Evolutionary conservation across 30 jellyfish, hydroid and myxozoan species (phyloP).

Genomic region (Turritopsis rubra): DNA sequence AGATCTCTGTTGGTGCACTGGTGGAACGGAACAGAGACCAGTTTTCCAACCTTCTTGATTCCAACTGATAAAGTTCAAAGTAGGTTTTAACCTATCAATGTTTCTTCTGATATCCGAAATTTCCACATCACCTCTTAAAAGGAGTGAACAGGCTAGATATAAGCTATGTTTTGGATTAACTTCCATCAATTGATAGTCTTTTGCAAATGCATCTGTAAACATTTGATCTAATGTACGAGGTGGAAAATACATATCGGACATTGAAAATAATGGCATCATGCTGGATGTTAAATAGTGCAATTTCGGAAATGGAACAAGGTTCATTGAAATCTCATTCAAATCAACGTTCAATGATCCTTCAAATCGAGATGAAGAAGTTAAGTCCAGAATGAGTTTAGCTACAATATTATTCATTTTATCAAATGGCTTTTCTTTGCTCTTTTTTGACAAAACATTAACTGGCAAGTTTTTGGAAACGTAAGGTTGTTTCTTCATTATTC

Average conservation of each 20-base stretch:
- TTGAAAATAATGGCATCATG: conserved; percentile 78
- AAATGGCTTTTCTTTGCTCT: conserved; percentile 49
- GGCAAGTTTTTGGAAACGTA: neutral
- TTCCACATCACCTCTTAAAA: conserved; percentile 86
- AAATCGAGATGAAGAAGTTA: conserved; percentile 86
- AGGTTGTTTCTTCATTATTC: neutral
- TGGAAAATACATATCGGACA: conserved; percentile 58
- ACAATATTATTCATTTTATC: conserved; percentile 80
- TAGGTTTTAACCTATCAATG: conserved; percentile 67
- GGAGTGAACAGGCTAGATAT: conserved; percentile 83
- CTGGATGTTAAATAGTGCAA: conserved; percentile 84
- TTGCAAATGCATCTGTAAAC: conserved; percentile 89
- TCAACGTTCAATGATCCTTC: conserved; percentile 89
- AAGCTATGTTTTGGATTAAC: conserved; percentile 74
- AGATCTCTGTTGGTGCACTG: conserved; percentile 55
- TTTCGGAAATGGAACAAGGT: conserved; percentile 87
- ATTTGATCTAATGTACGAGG: conserved; percentile 67
- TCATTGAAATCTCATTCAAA: conserved; percentile 79
- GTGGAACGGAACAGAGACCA: conserved; percentile 90
- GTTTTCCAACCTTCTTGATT: conserved; percentile 95
- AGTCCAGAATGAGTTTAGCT: conserved; percentile 62
- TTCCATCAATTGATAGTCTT: conserved; percentile 65
- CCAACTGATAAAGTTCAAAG: conserved; percentile 70
- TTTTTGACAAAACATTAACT: neutral
- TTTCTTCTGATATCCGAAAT: conserved; percentile 81